phyloP scores from a whole-genome alignment of 2,113 vertebrate species.

The Machaerirhynchus nigripectus region DNA sequence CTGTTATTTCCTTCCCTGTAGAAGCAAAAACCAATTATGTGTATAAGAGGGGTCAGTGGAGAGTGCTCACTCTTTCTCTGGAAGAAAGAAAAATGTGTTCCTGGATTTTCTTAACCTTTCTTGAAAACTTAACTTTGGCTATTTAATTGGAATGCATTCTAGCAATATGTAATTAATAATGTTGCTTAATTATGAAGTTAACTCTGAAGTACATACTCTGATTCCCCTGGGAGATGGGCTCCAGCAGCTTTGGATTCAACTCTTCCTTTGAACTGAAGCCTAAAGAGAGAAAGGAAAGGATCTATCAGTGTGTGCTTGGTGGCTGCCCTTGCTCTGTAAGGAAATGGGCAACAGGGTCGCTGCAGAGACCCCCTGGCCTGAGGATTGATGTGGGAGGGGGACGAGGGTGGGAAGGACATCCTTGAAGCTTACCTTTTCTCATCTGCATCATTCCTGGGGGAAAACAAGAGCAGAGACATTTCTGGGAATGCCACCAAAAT shows the following conservation, averaged over 20 bases:
- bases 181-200: neutral
- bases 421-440: neutral
- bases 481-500: neutral
- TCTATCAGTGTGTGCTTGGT: neutral
- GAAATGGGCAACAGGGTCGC: neutral
- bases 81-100: neutral
- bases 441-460: neutral
- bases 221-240: constrained; percentile 82
- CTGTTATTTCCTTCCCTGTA: neutral
- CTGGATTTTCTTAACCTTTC: neutral
- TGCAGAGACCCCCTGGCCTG: neutral
- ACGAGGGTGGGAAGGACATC: fast-evolving
- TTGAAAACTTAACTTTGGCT: neutral
- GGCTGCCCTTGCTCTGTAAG: neutral
- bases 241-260: constrained; percentile 70
- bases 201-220: constrained; percentile 78
- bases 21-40: neutral
- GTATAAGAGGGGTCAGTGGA: neutral
- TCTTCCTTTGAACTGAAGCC: constrained; percentile 81
- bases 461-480: neutral
- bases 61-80: neutral
- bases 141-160: neutral
- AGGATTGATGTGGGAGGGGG: neutral
- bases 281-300: constrained; percentile 67
- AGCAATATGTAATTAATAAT: neutral